Conservation (phyloP, 1,140 invertebrate genomes). For the Eciton burchellii region DNA sequence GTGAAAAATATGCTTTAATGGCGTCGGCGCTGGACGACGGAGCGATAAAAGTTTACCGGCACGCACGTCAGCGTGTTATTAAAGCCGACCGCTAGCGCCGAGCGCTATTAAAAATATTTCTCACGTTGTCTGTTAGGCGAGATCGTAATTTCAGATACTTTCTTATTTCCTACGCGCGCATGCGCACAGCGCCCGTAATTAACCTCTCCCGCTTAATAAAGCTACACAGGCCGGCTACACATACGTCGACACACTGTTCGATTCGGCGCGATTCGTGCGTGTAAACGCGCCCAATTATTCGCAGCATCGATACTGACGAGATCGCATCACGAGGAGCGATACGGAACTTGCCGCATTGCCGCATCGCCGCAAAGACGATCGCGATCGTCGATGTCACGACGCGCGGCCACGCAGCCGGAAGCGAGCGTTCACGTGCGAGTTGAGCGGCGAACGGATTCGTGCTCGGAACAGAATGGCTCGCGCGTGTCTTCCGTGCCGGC, state of each 20-base stretch:
- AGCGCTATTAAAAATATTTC: conserved; percentile 54
- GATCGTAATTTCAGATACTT: conserved; percentile 55
- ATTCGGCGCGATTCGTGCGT: too few relatives aligned
- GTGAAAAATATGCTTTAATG: conserved; percentile 59
- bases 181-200: conserved; percentile 18
- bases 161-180: conserved; percentile 32
- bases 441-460: conserved; percentile 21
- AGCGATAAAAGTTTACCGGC: conserved; percentile 59
- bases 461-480: conserved; percentile 81
- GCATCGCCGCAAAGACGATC: too few relatives aligned
- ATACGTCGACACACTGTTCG: too few relatives aligned
- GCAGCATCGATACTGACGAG: too few relatives aligned
- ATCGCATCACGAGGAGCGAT: too few relatives aligned
- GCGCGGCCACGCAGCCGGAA: too few relatives aligned
- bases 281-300: too few relatives aligned
- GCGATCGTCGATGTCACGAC: too few relatives aligned
- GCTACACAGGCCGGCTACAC: too few relatives aligned
- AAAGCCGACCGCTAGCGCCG: conserved; percentile 41
- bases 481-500: conserved; percentile 80
- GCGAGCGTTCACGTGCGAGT: conserved; percentile 36
- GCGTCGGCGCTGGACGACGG: conserved; percentile 31
- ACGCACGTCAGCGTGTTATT: conserved; percentile 54
- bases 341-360: too few relatives aligned
- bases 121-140: conserved; percentile 57
- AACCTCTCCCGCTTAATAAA: conserved; percentile 28